phyloP scores from a whole-genome alignment of 2,888 invertebrate genomes.

The Mallateleia sp. region DNA sequence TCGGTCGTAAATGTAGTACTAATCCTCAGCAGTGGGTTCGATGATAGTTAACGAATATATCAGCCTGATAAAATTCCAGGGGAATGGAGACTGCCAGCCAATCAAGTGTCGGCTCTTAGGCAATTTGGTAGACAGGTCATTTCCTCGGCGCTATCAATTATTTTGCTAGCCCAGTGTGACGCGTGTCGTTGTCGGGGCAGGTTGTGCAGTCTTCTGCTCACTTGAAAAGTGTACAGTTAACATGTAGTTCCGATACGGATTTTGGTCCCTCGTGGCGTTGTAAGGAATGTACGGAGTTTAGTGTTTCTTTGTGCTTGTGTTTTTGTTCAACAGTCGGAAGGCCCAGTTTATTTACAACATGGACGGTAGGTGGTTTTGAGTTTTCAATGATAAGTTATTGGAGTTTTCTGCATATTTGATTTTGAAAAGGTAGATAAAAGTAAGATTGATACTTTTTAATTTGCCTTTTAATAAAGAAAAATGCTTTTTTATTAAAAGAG shows the following conservation, averaged over 20 bases:
- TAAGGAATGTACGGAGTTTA: background rate
- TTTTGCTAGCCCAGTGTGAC: slow-evolving; percentile 49
- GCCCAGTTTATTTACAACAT: no score
- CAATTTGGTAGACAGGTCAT: slow-evolving; percentile 56
- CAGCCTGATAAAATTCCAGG: slow-evolving; percentile 47
- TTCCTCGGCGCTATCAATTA: slow-evolving; percentile 21
- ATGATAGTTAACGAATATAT: slow-evolving; percentile 57
- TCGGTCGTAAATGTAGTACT: slow-evolving; percentile 27
- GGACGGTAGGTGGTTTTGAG: no score
- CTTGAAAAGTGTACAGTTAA: background rate
- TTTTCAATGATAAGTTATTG: no score
- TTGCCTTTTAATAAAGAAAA: no score
- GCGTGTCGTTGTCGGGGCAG: slow-evolving; percentile 33
- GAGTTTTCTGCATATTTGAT: no score
- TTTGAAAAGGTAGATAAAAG: no score
- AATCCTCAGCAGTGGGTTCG: slow-evolving; percentile 17
- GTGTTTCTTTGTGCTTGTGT: background rate
- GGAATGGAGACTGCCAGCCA: slow-evolving; percentile 35
- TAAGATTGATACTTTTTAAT: background rate
- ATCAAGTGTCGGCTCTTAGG: slow-evolving; percentile 32
- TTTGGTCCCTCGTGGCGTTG: slow-evolving; percentile 30
- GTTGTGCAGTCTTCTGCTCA: slow-evolving; percentile 2
- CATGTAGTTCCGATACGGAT: slow-evolving; percentile 44
- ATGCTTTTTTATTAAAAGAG: no score
- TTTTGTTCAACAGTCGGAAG: background rate